Evolutionary conservation across 2,113 vertebrate species (phyloP), one percentile per base, ranked within the genome.

Genomic region (Gallinago jamesoni): DNA sequence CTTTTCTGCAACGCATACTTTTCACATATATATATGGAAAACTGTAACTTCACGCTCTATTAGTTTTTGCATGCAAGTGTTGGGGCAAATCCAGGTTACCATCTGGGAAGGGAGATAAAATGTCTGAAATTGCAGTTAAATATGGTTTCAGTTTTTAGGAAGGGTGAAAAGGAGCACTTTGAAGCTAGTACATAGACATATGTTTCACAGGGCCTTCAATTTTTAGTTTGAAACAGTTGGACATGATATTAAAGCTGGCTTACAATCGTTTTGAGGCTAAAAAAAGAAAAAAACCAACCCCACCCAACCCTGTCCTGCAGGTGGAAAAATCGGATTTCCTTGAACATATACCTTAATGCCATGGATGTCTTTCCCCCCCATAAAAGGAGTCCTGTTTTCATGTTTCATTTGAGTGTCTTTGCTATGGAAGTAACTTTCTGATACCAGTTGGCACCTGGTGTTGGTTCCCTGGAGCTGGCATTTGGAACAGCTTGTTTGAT

Each of bases 41-140:
- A 95, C 74, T 93, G 84, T 79, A 88, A 50, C 94, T 96, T 95
- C 19, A 19, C 4, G 53, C 95, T 82, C 70, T 87, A 3, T 96
- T 94, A 93, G 70, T 39, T 95, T 93, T 92, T 95, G 59, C 85
- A 43, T 80, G 80, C 64, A 57, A 95, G 55, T 90, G 68, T 78
- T 93, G 91, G 91, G 96, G 87, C 94, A 96, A 92, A 94, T 90
- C 52, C 90, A 81, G 94, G 88, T 82, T 97, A 79, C 96, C 90
- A 93, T 96, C 91, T 97, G 95, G 88, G 57, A 82, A 83, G 62
- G 75, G 57, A 93, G 93, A 93, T 92, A 93, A 85, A 91, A 95
- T 96, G 84, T 73, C 80, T 96, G 74, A 89, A 90, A 92, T 90
- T 50, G 66, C 81, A 76, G 57, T 94, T 94, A 92, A 90, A 91